phyloP scores from a whole-genome alignment of 2,797 vertebrate species.

The Sebastes miniatus region DNA sequence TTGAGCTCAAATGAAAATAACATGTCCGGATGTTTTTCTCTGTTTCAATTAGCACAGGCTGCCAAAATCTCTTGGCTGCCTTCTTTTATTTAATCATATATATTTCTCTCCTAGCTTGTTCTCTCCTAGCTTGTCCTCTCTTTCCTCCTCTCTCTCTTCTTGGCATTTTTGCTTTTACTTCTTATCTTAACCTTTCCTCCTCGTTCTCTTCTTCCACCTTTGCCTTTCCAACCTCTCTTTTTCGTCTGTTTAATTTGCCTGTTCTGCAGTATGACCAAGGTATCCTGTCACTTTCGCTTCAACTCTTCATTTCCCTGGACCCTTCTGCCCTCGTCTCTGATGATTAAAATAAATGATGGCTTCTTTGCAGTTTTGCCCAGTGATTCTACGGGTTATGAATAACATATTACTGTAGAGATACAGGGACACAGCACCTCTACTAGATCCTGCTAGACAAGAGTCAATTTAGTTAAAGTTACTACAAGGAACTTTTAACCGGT shows the following conservation, averaged over 20 bases:
- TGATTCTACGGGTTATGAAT: constrained; percentile 28
- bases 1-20: constrained; percentile 27
- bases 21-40: constrained; percentile 26
- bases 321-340: constrained; percentile 13
- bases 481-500: too few species aligned
- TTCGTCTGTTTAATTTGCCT: constrained; percentile 5
- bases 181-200: not conserved
- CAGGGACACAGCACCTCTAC: not conserved
- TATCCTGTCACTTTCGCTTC: not conserved
- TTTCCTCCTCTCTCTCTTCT: not conserved
- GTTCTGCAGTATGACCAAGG: not conserved
- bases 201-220: not conserved
- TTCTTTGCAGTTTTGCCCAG: constrained; percentile 17
- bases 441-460: not conserved
- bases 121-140: not conserved
- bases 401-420: constrained; percentile 10
- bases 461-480: not conserved
- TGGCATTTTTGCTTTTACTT: constrained; percentile 6
- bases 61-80: not conserved
- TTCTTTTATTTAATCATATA: not conserved
- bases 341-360: constrained; percentile 29
- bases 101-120: not conserved
- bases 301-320: constrained; percentile 15
- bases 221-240: constrained; percentile 20
- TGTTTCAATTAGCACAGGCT: constrained; percentile 9